A percentile compares a stretch with the other conserved stretches of the same genome.
These are phyloP conservation scores for Luffia ferchaultella DNA, from an alignment of 2,888 invertebrate species.

Conservation along the genomic window DNA sequence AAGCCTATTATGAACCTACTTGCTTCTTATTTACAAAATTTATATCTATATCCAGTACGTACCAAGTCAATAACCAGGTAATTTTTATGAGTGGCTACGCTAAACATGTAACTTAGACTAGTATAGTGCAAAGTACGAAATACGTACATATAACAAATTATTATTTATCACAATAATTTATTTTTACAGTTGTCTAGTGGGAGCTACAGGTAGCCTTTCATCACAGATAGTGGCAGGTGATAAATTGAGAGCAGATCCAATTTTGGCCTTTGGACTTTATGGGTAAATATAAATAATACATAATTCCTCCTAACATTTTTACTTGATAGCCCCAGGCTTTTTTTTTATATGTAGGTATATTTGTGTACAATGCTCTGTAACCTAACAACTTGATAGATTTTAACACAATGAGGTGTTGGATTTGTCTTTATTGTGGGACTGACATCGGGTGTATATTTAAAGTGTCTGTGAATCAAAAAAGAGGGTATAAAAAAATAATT, in stretches of 20 bases:
- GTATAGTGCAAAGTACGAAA: neutral
- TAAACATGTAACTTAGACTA: neutral
- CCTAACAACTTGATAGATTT: too few species aligned
- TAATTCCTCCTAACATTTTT: constrained; percentile 3
- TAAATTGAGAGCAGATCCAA: constrained; percentile 69
- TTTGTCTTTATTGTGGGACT: too few species aligned
- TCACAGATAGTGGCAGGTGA: constrained; percentile 77
- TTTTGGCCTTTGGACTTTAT: constrained; percentile 77
- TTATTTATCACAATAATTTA: constrained; percentile 1
- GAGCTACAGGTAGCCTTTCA: constrained; percentile 75
- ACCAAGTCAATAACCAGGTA: constrained; percentile 85
- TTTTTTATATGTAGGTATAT: too few species aligned
- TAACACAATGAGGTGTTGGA: too few species aligned
- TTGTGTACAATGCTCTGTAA: too few species aligned
- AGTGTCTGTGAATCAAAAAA: too few species aligned
- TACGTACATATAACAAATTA: neutral
- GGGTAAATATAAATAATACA: constrained; percentile 65
- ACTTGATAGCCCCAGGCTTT: too few species aligned
- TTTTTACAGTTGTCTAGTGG: constrained; percentile 72
- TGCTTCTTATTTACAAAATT: constrained; percentile 76
- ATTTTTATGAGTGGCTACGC: constrained; percentile 19
- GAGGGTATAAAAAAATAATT: too few species aligned
- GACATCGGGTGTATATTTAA: too few species aligned
- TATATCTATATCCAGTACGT: constrained; percentile 77
- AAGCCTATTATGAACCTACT: constrained; percentile 76